These are phyloP conservation scores for Coregonus ussuriensis DNA, from an alignment of 2,797 vertebrate genomes.

Conservation along the genomic window DNA sequence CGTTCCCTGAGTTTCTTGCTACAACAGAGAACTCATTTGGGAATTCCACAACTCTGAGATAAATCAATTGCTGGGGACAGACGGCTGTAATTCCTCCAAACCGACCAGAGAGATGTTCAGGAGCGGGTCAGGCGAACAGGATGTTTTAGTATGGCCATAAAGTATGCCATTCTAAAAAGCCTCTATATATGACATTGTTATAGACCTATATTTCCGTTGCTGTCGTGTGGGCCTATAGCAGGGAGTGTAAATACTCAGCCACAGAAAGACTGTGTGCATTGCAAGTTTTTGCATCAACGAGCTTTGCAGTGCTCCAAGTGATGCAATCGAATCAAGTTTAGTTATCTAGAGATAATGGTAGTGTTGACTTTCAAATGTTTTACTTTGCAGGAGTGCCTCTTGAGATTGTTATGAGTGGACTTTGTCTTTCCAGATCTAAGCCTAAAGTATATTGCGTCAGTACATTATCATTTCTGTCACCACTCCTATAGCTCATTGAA, in stretches of 20 bases:
- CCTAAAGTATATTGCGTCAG: neutral
- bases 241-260: slow-evolving; percentile 24
- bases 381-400: neutral
- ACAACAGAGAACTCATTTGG: slow-evolving; percentile 81
- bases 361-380: neutral
- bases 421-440: neutral
- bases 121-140: slow-evolving; percentile 63
- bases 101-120: slow-evolving; percentile 65
- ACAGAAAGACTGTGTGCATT: slow-evolving; percentile 30
- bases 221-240: slow-evolving; percentile 2
- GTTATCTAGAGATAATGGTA: neutral
- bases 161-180: slow-evolving; percentile 18
- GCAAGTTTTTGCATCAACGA: slow-evolving; percentile 24
- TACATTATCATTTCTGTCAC: neutral
- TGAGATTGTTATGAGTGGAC: neutral
- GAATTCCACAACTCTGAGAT: slow-evolving; percentile 86
- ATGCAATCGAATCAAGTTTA: slow-evolving; percentile 42
- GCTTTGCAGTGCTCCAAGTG: slow-evolving; percentile 51
- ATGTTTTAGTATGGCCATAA: slow-evolving; percentile 47
- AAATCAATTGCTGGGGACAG: slow-evolving; percentile 71
- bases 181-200: neutral
- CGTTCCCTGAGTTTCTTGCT: slow-evolving; percentile 73
- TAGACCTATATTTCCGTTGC: slow-evolving; percentile 3
- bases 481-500: neutral
- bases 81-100: slow-evolving; percentile 69